Conservation (phyloP, 2,888 invertebrate species). For the Eustalomyia histrio region DNA sequence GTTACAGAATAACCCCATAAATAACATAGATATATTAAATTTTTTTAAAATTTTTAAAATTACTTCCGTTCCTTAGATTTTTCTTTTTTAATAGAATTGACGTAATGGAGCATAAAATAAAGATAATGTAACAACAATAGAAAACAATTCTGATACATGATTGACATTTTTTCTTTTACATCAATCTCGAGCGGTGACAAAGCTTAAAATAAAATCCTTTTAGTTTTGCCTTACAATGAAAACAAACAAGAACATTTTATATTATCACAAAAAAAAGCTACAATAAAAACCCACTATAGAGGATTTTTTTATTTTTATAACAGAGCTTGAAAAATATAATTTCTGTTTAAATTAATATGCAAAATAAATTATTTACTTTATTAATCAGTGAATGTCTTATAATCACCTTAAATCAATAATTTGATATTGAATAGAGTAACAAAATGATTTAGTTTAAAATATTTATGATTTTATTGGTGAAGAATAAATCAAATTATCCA, state of each 20-base stretch:
- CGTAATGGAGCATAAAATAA: constrained; percentile 44
- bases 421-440: too few species aligned
- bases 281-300: background rate
- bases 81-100: background rate
- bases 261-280: background rate
- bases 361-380: too few species aligned
- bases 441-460: too few species aligned
- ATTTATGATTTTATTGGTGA: too few species aligned
- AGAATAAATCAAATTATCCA: too few species aligned
- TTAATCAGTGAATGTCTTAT: too few species aligned
- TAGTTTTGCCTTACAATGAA: background rate
- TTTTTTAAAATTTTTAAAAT: constrained; percentile 14
- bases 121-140: constrained; percentile 40
- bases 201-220: background rate
- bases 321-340: too few species aligned
- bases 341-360: too few species aligned
- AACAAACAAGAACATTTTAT: background rate
- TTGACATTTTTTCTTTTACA: constrained; percentile 24
- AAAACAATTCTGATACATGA: constrained; percentile 35
- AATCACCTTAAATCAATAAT: too few species aligned
- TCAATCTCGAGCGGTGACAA: background rate
- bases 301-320: too few species aligned
- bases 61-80: background rate
- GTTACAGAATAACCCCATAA: too few species aligned
- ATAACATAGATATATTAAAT: too few species aligned